Conservation (phyloP, 2,113 vertebrate species). For the Marmota monax region DNA sequence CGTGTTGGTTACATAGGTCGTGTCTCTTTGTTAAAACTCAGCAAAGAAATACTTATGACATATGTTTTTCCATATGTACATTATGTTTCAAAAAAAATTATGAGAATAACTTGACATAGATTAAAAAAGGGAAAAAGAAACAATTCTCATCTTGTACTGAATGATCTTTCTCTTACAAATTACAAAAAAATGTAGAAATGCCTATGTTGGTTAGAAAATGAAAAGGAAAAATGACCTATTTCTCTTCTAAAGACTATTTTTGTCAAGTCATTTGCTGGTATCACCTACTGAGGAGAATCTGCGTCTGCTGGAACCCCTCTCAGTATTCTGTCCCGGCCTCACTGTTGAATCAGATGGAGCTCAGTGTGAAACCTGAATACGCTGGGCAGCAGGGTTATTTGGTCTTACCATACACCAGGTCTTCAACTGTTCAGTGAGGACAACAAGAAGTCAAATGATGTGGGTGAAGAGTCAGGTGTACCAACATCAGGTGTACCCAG, state of each 20-base stretch:
- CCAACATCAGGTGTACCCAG: not conserved
- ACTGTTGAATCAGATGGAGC: not conserved
- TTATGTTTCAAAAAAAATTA: constrained; percentile 11
- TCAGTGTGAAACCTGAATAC: not conserved
- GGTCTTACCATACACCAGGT: not conserved
- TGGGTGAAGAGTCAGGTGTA: not conserved
- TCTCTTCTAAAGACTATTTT: constrained; percentile 25
- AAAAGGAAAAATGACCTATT: constrained; percentile 3
- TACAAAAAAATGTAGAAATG: not conserved
- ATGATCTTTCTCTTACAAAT: constrained; percentile 35
- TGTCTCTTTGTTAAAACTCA: constrained; percentile 25
- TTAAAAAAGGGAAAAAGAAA: not conserved
- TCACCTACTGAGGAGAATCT: not conserved
- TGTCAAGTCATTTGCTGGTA: not conserved
- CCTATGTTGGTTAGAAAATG: constrained; percentile 5
- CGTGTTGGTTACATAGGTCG: not conserved
- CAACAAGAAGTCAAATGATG: not conserved
- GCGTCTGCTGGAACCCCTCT: not conserved
- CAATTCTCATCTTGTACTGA: not conserved
- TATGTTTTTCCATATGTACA: not conserved
- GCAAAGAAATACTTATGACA: not conserved
- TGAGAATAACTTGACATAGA: not conserved
- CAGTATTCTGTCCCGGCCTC: not conserved
- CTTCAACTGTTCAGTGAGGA: not conserved
- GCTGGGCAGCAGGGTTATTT: not conserved